These are phyloP conservation scores for Hylaeus volcanicus DNA, from an alignment of 1,140 invertebrate genomes.

Conservation along the genomic window DNA sequence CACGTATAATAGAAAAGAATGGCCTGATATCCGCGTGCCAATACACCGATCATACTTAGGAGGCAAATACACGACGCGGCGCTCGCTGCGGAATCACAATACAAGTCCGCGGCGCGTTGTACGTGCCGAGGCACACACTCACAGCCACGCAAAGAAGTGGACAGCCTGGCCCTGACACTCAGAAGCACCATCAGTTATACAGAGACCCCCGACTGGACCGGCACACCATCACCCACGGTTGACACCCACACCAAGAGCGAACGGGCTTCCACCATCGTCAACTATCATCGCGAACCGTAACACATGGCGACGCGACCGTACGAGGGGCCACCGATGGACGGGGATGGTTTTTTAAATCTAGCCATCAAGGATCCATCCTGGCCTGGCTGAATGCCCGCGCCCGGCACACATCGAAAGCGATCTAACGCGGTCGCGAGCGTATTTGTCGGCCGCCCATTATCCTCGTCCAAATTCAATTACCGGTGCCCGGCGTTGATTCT, in stretches of 20 bases:
- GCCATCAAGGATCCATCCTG: conserved; percentile 73
- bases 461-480: conserved; percentile 68
- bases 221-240: conserved; percentile 42
- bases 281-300: conserved; percentile 58
- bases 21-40: conserved; percentile 43
- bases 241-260: conserved; percentile 38
- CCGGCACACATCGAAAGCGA: conserved; percentile 66
- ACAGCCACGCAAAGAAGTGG: conserved; percentile 73
- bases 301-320: conserved; percentile 60
- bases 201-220: conserved; percentile 67
- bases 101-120: conserved; percentile 30
- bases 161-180: conserved; percentile 77
- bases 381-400: conserved; percentile 69
- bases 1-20: conserved; percentile 3
- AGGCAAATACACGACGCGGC: conserved; percentile 23
- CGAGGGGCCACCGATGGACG: conserved; percentile 39
- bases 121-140: conserved; percentile 31
- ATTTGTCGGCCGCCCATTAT: conserved; percentile 67
- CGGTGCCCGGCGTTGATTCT: conserved; percentile 47
- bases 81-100: conserved; percentile 34
- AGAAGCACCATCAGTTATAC: conserved; percentile 78
- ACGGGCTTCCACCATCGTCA: conserved; percentile 40
- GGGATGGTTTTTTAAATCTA: conserved; percentile 70
- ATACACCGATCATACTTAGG: conserved; percentile 48
- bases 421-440: conserved; percentile 64